Conservation (phyloP, 2,797 vertebrate genomes). For the Lateolabrax maculatus region DNA sequence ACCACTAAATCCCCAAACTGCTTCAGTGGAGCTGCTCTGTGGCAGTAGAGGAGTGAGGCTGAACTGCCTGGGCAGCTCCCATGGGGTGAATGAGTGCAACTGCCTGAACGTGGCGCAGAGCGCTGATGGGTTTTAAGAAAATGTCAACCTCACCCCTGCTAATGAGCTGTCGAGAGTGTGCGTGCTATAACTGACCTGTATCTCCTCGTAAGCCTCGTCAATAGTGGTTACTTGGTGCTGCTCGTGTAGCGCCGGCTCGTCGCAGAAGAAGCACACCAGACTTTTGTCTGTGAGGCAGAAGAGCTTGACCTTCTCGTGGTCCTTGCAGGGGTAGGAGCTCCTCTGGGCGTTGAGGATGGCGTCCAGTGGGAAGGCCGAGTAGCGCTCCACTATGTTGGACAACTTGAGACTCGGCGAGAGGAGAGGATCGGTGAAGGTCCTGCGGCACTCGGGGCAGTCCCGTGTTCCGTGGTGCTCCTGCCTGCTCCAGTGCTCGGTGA, state of each 20-base stretch:
- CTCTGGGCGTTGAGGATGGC: slow-evolving; percentile 95
- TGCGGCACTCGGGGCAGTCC: slow-evolving; percentile 97
- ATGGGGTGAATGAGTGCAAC: slow-evolving; percentile 37
- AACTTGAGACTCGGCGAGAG: slow-evolving; percentile 97
- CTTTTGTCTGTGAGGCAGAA: slow-evolving; percentile 97
- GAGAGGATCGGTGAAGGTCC: slow-evolving; percentile 93
- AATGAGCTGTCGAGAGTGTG: slow-evolving; percentile 45
- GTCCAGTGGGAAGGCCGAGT: slow-evolving; percentile 95
- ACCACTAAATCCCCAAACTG: slow-evolving; percentile 34
- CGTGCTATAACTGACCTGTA: slow-evolving; percentile 88
- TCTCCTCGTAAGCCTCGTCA: slow-evolving; percentile 96
- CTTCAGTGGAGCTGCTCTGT: slow-evolving; percentile 42
- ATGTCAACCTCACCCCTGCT: slow-evolving; percentile 43
- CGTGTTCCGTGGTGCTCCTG: slow-evolving; percentile 92
- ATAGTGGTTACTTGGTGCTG: slow-evolving; percentile 98
- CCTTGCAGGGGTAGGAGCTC: slow-evolving; percentile 94
- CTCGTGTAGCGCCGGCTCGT: slow-evolving; percentile 94
- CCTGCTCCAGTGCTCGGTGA: slow-evolving; percentile 97
- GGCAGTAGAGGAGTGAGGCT: slow-evolving; percentile 36
- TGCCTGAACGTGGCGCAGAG: slow-evolving; percentile 43
- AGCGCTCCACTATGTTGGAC: slow-evolving; percentile 98
- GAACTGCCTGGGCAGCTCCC: slow-evolving; percentile 54
- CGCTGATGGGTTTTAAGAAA: slow-evolving; percentile 49
- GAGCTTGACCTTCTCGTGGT: slow-evolving; percentile 98
- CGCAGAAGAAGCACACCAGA: slow-evolving; percentile 98